Conservation (phyloP, 2,113 vertebrate genomes). For the Hippolais icterina region DNA sequence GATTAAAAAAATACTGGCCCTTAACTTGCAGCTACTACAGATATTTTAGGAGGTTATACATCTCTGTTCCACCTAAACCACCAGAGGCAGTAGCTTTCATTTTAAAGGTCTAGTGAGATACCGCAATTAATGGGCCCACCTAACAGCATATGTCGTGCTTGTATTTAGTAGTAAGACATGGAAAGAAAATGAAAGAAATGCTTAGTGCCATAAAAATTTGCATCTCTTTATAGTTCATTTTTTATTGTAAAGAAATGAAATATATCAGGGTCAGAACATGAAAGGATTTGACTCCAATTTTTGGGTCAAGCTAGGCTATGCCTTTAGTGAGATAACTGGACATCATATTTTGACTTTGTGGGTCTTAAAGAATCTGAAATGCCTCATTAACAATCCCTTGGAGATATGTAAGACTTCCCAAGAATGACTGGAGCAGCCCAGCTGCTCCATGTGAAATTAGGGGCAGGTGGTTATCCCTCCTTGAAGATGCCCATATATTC, state of each 20-base stretch:
- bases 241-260: constrained; percentile 1
- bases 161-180: constrained; percentile 1
- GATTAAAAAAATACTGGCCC: constrained; percentile 55
- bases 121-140: constrained; percentile 33
- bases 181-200: constrained; percentile 17
- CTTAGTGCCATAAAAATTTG: background rate
- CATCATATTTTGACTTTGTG: background rate
- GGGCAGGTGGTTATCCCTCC: background rate
- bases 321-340: background rate
- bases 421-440: background rate
- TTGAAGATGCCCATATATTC: background rate
- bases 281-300: background rate
- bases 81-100: constrained; percentile 46
- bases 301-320: background rate
- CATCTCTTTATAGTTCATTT: constrained; percentile 23
- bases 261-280: background rate
- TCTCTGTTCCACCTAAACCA: constrained; percentile 42
- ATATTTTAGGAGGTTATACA: constrained; percentile 42
- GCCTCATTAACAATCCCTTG: background rate
- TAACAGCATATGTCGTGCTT: background rate
- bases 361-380: background rate
- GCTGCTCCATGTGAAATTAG: background rate
- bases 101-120: constrained; percentile 49
- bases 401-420: background rate
- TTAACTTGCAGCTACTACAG: constrained; percentile 41